Percentiles rank a stretch among this genome's conserved stretches.
Conservation (phyloP, 2,797 vertebrate species). For the Rousettus madagascariensis region DNA sequence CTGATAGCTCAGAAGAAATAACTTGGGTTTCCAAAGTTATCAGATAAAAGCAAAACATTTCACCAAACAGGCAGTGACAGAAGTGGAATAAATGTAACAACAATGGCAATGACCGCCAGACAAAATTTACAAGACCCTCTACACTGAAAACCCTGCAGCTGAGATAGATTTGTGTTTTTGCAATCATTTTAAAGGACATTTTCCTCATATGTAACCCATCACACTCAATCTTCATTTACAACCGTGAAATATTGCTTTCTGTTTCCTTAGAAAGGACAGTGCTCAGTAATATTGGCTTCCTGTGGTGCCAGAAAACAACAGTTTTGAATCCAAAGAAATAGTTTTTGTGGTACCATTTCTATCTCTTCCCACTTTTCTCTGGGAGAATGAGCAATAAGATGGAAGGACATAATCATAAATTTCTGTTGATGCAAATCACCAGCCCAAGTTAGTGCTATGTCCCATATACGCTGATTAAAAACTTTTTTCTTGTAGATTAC, state of each 20-base stretch:
- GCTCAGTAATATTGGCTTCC: not conserved
- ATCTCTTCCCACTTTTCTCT: not conserved
- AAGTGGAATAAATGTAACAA: conserved; percentile 38
- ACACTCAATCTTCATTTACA: conserved; percentile 21
- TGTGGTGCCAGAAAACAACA: not conserved
- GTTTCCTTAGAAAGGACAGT: not conserved
- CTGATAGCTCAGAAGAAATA: conserved; percentile 47
- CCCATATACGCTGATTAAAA: not conserved
- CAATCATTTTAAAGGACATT: conserved; percentile 54
- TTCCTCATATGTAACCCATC: conserved; percentile 35
- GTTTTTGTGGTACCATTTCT: not conserved
- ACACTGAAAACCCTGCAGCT: not conserved
- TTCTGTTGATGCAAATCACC: not conserved
- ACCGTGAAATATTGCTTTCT: not conserved
- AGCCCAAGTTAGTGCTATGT: not conserved
- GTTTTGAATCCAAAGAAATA: conserved; percentile 17
- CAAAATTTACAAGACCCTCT: conserved; percentile 24
- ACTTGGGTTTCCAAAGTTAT: conserved; percentile 54
- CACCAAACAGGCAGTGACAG: conserved; percentile 40
- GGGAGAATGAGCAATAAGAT: conserved; percentile 45
- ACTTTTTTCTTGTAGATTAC: conserved; percentile 25
- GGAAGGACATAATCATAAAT: not conserved
- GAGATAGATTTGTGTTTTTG: conserved; percentile 46
- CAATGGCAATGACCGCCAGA: not conserved
- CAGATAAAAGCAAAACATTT: conserved; percentile 52